Evolutionary conservation across 2,113 vertebrate genomes (phyloP).

Genomic region (Pollachius pollachius): DNA sequence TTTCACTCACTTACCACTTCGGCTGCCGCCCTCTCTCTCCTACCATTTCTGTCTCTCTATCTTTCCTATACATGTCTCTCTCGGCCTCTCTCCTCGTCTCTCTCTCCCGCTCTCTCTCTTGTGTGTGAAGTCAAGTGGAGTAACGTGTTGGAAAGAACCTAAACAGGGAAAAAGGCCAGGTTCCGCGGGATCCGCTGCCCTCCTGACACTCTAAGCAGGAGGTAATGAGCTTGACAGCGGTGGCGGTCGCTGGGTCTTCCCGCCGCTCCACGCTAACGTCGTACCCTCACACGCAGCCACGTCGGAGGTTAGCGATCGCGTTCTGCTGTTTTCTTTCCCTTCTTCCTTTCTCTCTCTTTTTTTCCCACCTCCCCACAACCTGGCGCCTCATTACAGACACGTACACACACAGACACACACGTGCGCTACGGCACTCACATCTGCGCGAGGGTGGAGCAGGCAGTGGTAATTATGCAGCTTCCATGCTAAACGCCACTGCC

Average conservation of each 20-base stretch:
- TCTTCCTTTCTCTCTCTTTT: constrained; percentile 1
- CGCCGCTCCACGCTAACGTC: no score
- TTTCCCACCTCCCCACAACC: constrained; percentile 16
- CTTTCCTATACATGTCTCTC: background rate
- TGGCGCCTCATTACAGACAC: constrained; percentile 34
- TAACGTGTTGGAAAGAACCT: no score
- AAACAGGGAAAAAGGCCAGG: no score
- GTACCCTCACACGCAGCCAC: no score
- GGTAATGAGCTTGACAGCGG: no score
- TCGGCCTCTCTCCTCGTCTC: background rate
- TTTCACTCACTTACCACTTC: background rate
- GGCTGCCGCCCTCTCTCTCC: background rate
- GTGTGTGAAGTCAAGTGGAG: background rate
- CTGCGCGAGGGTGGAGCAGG: constrained; percentile 33
- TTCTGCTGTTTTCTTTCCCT: constrained; percentile 19
- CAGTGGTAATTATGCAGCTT: constrained; percentile 56
- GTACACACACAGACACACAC: background rate
- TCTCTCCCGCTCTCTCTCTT: background rate
- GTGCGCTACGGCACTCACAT: constrained; percentile 42
- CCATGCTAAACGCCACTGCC: constrained; percentile 54
- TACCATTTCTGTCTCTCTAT: background rate
- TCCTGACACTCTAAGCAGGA: no score
- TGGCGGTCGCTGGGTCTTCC: no score
- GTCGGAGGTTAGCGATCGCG: constrained; percentile 22
- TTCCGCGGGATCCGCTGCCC: no score